These are phyloP conservation scores for Glyphotaelius pellucidus DNA, from an alignment of 2,888 invertebrate genomes.

Conservation along the genomic window DNA sequence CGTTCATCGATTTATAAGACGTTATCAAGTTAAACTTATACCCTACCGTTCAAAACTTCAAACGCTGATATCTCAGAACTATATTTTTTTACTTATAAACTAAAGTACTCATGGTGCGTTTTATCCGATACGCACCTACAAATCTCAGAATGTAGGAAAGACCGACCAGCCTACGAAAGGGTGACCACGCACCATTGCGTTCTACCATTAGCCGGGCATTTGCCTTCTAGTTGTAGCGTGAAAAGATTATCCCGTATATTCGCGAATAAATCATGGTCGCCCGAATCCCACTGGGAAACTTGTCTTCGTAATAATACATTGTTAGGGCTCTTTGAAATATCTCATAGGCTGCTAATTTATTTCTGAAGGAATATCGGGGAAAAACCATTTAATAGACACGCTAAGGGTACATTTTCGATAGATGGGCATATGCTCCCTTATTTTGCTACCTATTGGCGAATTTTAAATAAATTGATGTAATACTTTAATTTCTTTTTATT, in stretches of 20 bases:
- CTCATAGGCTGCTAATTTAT: background rate
- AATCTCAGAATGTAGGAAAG: background rate
- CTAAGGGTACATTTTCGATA: background rate
- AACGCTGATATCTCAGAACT: too few relatives aligned
- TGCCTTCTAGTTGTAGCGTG: slow-evolving; percentile 53
- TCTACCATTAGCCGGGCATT: slow-evolving; percentile 51
- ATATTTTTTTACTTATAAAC: too few relatives aligned
- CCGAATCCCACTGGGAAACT: slow-evolving; percentile 28
- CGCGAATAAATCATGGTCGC: slow-evolving; percentile 49
- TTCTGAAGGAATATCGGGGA: background rate
- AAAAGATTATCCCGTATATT: slow-evolving; percentile 55
- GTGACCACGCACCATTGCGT: slow-evolving; percentile 51
- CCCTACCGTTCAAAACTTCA: too few relatives aligned
- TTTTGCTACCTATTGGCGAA: background rate
- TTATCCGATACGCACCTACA: background rate
- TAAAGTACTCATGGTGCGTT: too few relatives aligned
- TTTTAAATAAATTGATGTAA: background rate
- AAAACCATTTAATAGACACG: background rate
- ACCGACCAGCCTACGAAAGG: background rate
- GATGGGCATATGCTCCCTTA: too few relatives aligned
- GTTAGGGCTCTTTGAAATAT: slow-evolving; percentile 29
- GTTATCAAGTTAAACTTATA: too few relatives aligned
- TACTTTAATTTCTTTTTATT: background rate
- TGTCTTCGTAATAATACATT: slow-evolving; percentile 26
- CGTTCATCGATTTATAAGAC: too few relatives aligned